phyloP scores from a whole-genome alignment of 1,140 invertebrate genomes.

The Schmidtea mediterranea region DNA sequence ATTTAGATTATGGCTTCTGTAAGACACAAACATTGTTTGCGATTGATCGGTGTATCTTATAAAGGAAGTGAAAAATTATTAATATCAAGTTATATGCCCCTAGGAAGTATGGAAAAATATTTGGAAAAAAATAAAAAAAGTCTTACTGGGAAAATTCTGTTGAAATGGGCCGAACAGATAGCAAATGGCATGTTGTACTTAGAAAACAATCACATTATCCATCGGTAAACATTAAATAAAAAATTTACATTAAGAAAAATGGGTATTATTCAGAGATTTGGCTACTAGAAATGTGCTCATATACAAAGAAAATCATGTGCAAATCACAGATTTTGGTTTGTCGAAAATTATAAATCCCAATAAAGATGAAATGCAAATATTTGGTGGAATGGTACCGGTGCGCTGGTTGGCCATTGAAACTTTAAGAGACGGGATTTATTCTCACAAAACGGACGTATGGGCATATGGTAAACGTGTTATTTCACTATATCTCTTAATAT shows the following conservation, averaged over 20 bases:
- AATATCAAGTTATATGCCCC: neutral
- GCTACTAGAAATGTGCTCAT: slow-evolving; percentile 4
- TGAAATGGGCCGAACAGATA: slow-evolving; percentile 21
- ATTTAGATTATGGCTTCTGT: slow-evolving; percentile 6
- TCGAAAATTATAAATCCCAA: neutral
- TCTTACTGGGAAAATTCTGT: neutral
- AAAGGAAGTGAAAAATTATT: neutral
- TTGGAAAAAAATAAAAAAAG: neutral
- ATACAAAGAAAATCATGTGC: neutral
- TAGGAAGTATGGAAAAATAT: slow-evolving; percentile 1
- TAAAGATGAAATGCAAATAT: neutral
- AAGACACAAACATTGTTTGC: slow-evolving; percentile 2
- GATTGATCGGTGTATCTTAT: slow-evolving; percentile 1
- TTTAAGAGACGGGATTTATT: neutral
- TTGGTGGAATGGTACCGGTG: slow-evolving; percentile 1
- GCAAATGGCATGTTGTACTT: slow-evolving; percentile 93
- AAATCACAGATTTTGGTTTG: slow-evolving; percentile 4
- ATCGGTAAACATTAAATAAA: slow-evolving; percentile 13
- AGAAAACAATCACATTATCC: slow-evolving; percentile 26
- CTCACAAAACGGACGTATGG: slow-evolving; percentile 1
- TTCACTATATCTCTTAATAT: too few relatives aligned
- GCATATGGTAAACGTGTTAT: slow-evolving; percentile 4
- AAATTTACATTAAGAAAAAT: too few relatives aligned
- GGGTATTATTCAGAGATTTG: slow-evolving; percentile 3
- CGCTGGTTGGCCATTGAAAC: slow-evolving; percentile 2